Evolutionary conservation across 1,140 invertebrate species (phyloP).

Genomic region (Drosophila erecta): DNA sequence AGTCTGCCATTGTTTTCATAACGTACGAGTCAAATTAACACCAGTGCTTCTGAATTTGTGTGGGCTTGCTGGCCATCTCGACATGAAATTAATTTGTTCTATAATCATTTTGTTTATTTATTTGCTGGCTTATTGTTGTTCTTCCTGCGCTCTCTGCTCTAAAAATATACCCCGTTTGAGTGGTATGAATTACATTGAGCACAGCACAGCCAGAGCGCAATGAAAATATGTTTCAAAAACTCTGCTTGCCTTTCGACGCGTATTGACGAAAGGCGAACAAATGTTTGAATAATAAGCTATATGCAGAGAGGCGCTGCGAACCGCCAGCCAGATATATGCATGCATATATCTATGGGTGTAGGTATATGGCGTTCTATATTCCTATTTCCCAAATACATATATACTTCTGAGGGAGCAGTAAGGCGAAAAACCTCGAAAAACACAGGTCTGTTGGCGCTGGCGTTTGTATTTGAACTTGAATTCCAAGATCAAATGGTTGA

Average conservation of each 20-base stretch:
- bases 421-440: slow-evolving; percentile 26
- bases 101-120: slow-evolving; percentile 79
- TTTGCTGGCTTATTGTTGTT: slow-evolving; percentile 43
- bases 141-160: slow-evolving; percentile 49
- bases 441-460: slow-evolving; percentile 21
- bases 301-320: slow-evolving; percentile 19
- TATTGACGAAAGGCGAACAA: slow-evolving; percentile 72
- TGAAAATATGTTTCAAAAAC: slow-evolving; percentile 64
- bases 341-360: slow-evolving; percentile 11
- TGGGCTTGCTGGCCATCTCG: slow-evolving; percentile 42
- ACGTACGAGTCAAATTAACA: slow-evolving; percentile 58
- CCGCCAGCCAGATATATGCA: slow-evolving; percentile 31
- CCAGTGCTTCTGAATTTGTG: slow-evolving; percentile 23
- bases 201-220: slow-evolving; percentile 47
- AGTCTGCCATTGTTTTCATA: slow-evolving; percentile 20
- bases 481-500: slow-evolving; percentile 58
- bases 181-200: slow-evolving; percentile 81
- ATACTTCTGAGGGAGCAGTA: slow-evolving; percentile 29
- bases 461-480: slow-evolving; percentile 75
- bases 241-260: slow-evolving; percentile 62
- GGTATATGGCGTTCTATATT: slow-evolving; percentile 30
- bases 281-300: slow-evolving; percentile 74
- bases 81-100: slow-evolving; percentile 74
- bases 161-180: slow-evolving; percentile 65
- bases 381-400: slow-evolving; percentile 20